Evolutionary conservation across 2,113 vertebrate genomes (phyloP).

Genomic region (Ia io): DNA sequence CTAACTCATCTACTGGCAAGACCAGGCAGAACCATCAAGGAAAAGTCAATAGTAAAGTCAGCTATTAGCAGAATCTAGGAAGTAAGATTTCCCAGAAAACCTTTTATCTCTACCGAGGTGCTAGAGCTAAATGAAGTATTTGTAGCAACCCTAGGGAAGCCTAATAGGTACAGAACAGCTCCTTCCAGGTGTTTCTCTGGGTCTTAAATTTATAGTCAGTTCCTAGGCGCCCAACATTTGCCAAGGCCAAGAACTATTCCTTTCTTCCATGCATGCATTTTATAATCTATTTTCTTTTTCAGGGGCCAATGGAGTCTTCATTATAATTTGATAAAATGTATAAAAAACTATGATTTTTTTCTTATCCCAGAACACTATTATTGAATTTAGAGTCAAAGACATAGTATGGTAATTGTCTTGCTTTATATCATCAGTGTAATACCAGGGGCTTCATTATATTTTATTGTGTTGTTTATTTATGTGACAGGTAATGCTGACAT

Average conservation of each 20-base stretch:
- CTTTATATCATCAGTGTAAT: not conserved
- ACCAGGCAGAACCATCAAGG: not conserved
- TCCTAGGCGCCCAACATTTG: not conserved
- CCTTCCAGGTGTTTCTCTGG: not conserved
- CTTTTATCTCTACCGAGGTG: not conserved
- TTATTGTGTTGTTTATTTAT: not conserved
- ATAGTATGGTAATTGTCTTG: not conserved
- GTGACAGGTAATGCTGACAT: not conserved
- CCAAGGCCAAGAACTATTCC: not conserved
- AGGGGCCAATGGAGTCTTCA: not conserved
- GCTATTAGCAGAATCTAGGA: not conserved
- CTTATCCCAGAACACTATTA: not conserved
- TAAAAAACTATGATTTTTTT: not conserved
- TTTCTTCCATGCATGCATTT: not conserved
- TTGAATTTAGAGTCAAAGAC: too few species aligned
- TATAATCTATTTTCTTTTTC: slow-evolving; percentile 4
- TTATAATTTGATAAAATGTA: not conserved
- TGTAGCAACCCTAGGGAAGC: not conserved
- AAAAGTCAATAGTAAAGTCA: not conserved
- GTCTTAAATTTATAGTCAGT: not conserved
- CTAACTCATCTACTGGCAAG: not conserved
- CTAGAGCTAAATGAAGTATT: not conserved
- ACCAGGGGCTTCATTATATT: not conserved
- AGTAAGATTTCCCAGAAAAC: not conserved
- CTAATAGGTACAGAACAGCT: not conserved